A percentile compares a stretch with the other conserved stretches of the same genome.
Conservation (phyloP, 2,113 vertebrate genomes). For the Python bivittatus region DNA sequence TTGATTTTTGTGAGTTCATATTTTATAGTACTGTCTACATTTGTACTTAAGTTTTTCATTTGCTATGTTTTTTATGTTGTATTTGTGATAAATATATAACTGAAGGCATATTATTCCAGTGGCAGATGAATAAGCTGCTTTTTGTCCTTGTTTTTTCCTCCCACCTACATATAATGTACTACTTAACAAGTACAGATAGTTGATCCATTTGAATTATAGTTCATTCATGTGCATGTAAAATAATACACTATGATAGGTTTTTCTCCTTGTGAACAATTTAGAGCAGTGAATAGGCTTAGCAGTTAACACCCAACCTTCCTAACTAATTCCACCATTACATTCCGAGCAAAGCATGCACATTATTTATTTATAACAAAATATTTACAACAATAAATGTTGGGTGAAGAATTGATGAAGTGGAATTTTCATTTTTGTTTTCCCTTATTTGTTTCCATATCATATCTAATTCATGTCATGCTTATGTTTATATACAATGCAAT, state of each 20-base stretch:
- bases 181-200: neutral
- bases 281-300: conserved; percentile 45
- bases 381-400: conserved; percentile 2
- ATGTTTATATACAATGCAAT: neutral
- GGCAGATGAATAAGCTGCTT: neutral
- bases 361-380: neutral
- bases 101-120: neutral
- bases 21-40: neutral
- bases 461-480: neutral
- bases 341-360: neutral
- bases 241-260: neutral
- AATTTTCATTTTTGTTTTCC: neutral
- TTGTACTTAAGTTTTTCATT: neutral
- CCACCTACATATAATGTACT: neutral
- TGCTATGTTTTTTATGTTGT: neutral
- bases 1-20: neutral
- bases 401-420: neutral
- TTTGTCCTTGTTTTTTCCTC: neutral
- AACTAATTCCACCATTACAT: conserved; percentile 33
- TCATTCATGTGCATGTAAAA: neutral
- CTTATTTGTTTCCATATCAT: neutral
- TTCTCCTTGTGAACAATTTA: conserved; percentile 3
- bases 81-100: neutral
- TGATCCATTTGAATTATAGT: neutral
- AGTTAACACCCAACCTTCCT: conserved; percentile 15